Percentiles rank a stretch among this genome's conserved stretches.
phyloP scores from a whole-genome alignment of 1,140 invertebrate genomes.

The Zaprionus taronus region DNA sequence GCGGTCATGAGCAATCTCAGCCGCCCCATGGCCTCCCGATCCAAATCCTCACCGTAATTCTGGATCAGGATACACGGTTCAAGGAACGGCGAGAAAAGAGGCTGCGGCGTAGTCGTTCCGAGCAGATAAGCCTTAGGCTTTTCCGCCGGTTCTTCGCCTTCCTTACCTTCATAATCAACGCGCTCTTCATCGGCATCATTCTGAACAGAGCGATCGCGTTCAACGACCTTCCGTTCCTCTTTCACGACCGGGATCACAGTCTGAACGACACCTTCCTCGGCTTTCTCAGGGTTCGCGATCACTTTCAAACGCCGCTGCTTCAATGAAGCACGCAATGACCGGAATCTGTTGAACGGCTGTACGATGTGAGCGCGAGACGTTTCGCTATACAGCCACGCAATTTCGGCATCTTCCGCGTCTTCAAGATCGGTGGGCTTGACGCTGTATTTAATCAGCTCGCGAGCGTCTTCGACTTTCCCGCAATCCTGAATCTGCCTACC shows the following conservation, averaged over 20 bases:
- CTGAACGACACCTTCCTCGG: constrained; percentile 7
- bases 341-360: constrained; percentile 7
- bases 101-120: constrained; percentile 7
- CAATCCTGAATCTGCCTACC: constrained; percentile 7
- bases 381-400: constrained; percentile 7
- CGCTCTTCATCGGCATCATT: constrained; percentile 7
- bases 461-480: constrained; percentile 7
- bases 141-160: constrained; percentile 7
- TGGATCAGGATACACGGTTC: constrained; percentile 7
- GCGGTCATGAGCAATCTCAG: constrained; percentile 7
- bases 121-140: constrained; percentile 8
- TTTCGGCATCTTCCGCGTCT: constrained; percentile 7
- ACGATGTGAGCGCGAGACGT: constrained; percentile 7
- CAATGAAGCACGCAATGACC: constrained; percentile 7
- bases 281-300: constrained; percentile 7
- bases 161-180: constrained; percentile 8
- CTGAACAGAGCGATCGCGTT: constrained; percentile 7
- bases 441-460: constrained; percentile 8
- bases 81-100: constrained; percentile 7
- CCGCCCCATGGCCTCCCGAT: constrained; percentile 7
- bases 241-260: constrained; percentile 7
- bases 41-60: constrained; percentile 8
- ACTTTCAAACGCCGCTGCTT: constrained; percentile 7
- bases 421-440: constrained; percentile 7
- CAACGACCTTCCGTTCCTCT: constrained; percentile 7